Evolutionary conservation across 2,797 vertebrate genomes (phyloP).

Genomic region (Alca torda): DNA sequence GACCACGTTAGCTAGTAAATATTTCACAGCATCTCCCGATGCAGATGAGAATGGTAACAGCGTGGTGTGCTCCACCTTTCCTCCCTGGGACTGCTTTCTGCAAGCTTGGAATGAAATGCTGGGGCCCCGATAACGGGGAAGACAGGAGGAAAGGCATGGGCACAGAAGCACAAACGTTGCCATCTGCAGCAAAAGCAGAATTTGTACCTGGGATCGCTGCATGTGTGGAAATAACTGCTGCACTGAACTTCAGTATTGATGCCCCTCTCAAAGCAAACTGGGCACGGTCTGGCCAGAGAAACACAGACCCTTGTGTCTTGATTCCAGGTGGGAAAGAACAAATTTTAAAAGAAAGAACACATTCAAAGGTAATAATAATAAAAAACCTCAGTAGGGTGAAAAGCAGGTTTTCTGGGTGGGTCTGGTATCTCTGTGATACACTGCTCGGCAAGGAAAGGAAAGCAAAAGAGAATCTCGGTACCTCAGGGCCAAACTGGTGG

Average conservation of each 20-base stretch:
- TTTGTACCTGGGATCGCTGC: rapidly evolving
- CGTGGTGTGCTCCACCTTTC: background rate
- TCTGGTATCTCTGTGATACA: background rate
- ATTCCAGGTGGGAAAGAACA: background rate
- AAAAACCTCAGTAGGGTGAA: background rate
- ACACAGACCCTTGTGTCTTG: background rate
- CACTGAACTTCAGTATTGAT: background rate
- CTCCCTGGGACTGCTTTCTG: background rate
- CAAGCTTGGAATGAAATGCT: background rate
- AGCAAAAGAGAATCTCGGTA: background rate
- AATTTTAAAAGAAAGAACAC: background rate
- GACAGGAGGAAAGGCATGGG: background rate
- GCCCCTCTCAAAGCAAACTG: background rate
- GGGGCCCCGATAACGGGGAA: rapidly evolving
- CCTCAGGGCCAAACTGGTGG: background rate
- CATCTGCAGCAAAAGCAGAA: background rate
- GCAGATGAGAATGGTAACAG: background rate
- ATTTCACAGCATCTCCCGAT: rapidly evolving
- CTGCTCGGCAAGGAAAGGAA: background rate
- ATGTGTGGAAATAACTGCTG: background rate
- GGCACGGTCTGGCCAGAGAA: background rate
- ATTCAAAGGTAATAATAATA: background rate
- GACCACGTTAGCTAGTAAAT: background rate
- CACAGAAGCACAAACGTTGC: background rate
- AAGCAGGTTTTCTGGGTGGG: background rate